Base-by-base conservation (phyloP, 2,113 vertebrate genomes). In the Rutilus rutilus region DNA sequence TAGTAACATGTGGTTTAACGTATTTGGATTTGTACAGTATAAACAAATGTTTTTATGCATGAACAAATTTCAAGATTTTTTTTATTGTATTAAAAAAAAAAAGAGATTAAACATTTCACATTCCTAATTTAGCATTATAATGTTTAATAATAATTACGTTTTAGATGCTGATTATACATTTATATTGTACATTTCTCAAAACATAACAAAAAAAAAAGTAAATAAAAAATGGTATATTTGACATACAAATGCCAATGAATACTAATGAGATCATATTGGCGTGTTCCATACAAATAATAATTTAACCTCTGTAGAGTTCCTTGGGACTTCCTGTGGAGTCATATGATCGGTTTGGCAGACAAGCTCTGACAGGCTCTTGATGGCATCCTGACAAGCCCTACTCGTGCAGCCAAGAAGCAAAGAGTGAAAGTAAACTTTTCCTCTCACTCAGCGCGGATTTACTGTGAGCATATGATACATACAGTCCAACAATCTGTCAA, bases 281-380 rank as follows among this genome's bases (percentile, higher is more conserved):
- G 14, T 60, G 83, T 64, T 81, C 73, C 71, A 59, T 14, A 57
- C 52, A 83, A 77, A 65, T 85, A 81, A 76, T 80, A 42, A 42
- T 74, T 54, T 33, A 65, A 76, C 47, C 81, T 87, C 75, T 33
- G 59, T 39, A 64, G 54, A 86, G 65, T 80, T 85, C 85, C 67
- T 52, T 36, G 60, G 81, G 84, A 78, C 81, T 71, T 89, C 90
- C 90, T 54, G 59, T 54, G 3, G 76, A 81, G 74, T 83, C 83
- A 82, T 77, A 78, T 84, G 88, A 85, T 62, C 65, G 4, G 42
- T 86, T 84, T 80, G 76, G 75, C 78, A 59, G 69, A 62, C 84
- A 86, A 65, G 83, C 80, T 81, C 77, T 75, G 82, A 83, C 85
- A 75, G 73, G 47, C 73, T 82, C 75, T 64, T 89, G 80, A 36